Base-by-base conservation (phyloP, 1,140 invertebrate genomes). In the Himalopsyche phryganea region DNA sequence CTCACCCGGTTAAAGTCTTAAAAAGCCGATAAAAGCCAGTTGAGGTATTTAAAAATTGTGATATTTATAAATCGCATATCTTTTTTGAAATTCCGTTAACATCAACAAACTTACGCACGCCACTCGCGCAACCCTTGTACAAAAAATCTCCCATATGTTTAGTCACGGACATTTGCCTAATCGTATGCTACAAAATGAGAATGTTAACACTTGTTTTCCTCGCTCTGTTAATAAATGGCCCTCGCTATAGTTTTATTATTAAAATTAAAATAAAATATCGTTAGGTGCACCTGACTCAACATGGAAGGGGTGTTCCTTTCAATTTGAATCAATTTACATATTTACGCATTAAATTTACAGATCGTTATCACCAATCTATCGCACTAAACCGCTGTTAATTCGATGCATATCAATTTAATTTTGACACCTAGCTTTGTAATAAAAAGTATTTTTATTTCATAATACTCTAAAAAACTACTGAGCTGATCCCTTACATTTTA, bases 201-300 rank as follows among this genome's bases (percentile, higher is more conserved):
- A 58, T 41, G 54, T 57, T 57, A 50, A 58, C 55, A 58, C 55
- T 58, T 58, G 55, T 20, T 6, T n/a, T 28, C 23, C 23, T 28
- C 23, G 23, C 23, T 3, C 23, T 13, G 3, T 41, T 17, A 41
- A 41, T 14, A 41, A 41, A 11, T 6, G 11, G 40, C 13, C 13
- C 40, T 13, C 6, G 40, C 13, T 13, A 14, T 41, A 17, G 17
- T 41, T 14, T 14, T 41, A 41, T 13, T 41, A 41, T 41, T 17
- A 17, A 13, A 17, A 41, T n/a, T 41, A 41, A 41, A 41, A 41
- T 41, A 14, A 9, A 36, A 41, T 17, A 17, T 41, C 40, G 40
- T 41, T 41, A 41, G n/a, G 4, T 17, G 17, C 40, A 41, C 40
- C 40, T 41, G 40, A 41, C 40, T 41, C 40, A 17, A 13, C 40